Conservation (phyloP, 2,113 vertebrate genomes). For the Coreoperca whiteheadi region DNA sequence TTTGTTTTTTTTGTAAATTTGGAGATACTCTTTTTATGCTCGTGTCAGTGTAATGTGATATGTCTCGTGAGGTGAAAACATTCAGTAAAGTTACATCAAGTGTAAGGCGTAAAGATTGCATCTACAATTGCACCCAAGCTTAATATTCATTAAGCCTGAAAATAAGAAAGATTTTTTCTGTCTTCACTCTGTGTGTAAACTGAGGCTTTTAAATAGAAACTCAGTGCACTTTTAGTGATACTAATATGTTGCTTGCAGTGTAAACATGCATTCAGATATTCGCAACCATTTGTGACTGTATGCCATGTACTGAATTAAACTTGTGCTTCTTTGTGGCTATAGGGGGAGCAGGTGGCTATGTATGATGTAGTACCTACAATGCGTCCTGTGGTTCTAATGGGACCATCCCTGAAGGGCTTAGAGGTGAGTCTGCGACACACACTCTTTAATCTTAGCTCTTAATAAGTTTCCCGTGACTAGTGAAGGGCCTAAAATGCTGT, state of each 20-base stretch:
- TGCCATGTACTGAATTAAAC: not conserved
- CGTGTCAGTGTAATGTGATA: not conserved
- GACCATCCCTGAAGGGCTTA: slow-evolving; percentile 97
- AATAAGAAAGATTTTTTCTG: too few species aligned
- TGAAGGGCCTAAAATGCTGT: not conserved
- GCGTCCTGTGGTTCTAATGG: slow-evolving; percentile 98
- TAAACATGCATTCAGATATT: not conserved
- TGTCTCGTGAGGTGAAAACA: not conserved
- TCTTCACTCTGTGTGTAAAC: too few species aligned
- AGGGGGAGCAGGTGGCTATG: slow-evolving; percentile 96
- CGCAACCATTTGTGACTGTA: not conserved
- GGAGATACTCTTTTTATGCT: not conserved
- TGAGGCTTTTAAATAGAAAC: not conserved
- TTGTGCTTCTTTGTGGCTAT: slow-evolving; percentile 32
- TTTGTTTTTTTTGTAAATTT: too few species aligned
- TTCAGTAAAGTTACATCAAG: not conserved
- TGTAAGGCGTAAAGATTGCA: too few species aligned
- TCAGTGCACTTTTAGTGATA: not conserved
- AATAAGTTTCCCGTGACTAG: not conserved
- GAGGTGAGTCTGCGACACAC: slow-evolving; percentile 86
- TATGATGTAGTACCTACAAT: slow-evolving; percentile 99
- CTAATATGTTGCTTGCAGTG: not conserved
- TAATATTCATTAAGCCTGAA: too few species aligned
- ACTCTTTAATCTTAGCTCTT: not conserved
- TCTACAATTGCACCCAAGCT: too few species aligned